Evolutionary conservation across 2,797 vertebrate genomes (phyloP).

Genomic region (Naso thynnoides): DNA sequence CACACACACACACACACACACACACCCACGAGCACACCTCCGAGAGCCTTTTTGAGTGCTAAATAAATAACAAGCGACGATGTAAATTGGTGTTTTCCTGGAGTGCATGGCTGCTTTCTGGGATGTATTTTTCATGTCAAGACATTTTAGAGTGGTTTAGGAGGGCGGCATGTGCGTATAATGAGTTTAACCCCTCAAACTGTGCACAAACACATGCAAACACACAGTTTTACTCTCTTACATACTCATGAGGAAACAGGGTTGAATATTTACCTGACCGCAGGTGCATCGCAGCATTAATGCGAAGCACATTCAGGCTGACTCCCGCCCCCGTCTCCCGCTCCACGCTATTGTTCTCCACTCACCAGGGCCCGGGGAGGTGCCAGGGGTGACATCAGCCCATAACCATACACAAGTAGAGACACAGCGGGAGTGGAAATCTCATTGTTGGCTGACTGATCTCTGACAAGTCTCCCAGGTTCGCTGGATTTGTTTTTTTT

Average conservation of each 20-base stretch:
- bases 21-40: slow-evolving; percentile 41
- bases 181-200: slow-evolving; percentile 67
- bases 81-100: slow-evolving; percentile 82
- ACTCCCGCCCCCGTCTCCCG: slow-evolving; percentile 37
- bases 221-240: slow-evolving; percentile 30
- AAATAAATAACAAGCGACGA: slow-evolving; percentile 80
- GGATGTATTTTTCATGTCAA: slow-evolving; percentile 83
- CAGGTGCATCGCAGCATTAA: slow-evolving; percentile 66
- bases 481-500: slow-evolving; percentile 67
- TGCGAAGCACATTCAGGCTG: slow-evolving; percentile 21
- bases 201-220: slow-evolving; percentile 33
- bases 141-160: slow-evolving; percentile 78
- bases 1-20: slow-evolving; percentile 20
- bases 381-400: slow-evolving; percentile 69
- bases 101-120: slow-evolving; percentile 69
- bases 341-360: slow-evolving; percentile 60
- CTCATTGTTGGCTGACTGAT: slow-evolving; percentile 76
- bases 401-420: slow-evolving; percentile 59
- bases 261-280: slow-evolving; percentile 71
- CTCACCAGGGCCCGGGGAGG: slow-evolving; percentile 64
- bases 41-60: slow-evolving; percentile 65
- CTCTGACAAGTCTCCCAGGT: slow-evolving; percentile 74
- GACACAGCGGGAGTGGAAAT: slow-evolving; percentile 63
- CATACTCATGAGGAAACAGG: slow-evolving; percentile 4
- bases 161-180: slow-evolving; percentile 58